Percentiles rank a stretch among this genome's conserved stretches.
These are phyloP conservation scores for Hippasteria phrygiana DNA, from an alignment of 53 echinoderm and acorn worm genomes.

Conservation along the genomic window DNA sequence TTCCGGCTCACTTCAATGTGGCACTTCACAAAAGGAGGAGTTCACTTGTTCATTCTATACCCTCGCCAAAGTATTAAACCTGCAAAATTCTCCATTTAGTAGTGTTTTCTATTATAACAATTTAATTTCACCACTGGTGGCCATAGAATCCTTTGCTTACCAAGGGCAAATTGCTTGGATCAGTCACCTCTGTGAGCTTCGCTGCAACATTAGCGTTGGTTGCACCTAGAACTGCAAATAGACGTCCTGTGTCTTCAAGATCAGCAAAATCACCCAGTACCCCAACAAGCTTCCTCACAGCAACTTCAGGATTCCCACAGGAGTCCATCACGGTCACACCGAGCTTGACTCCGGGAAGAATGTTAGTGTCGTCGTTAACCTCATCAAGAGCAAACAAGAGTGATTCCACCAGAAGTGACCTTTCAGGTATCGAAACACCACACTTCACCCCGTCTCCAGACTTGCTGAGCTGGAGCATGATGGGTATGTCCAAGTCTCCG, in stretches of 20 bases:
- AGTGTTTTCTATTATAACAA: too few species aligned
- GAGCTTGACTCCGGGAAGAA: conserved; percentile 70
- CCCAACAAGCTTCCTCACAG: conserved; percentile 65
- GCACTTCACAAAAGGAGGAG: too few species aligned
- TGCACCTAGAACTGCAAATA: conserved; percentile 29
- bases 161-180: conserved; percentile 30
- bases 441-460: conserved; percentile 42
- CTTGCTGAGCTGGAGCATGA: conserved; percentile 72
- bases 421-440: conserved; percentile 23
- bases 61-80: too few species aligned
- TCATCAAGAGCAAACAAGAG: conserved; percentile 72
- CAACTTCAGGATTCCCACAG: conserved; percentile 65
- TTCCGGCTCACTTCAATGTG: too few species aligned
- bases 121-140: too few species aligned
- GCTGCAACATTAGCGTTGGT: conserved; percentile 14
- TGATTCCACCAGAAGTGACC: conserved; percentile 37
- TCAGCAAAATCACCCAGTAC: conserved; percentile 37
- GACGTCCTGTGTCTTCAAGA: conserved; percentile 22
- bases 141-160: background rate
- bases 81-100: too few species aligned
- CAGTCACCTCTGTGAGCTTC: background rate
- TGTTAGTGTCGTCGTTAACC: conserved; percentile 63
- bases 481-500: conserved; percentile 79
- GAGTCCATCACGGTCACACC: conserved; percentile 74
- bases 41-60: too few species aligned